Conservation (phyloP, 2,888 invertebrate species). For the Drosophila flavopinicola region DNA sequence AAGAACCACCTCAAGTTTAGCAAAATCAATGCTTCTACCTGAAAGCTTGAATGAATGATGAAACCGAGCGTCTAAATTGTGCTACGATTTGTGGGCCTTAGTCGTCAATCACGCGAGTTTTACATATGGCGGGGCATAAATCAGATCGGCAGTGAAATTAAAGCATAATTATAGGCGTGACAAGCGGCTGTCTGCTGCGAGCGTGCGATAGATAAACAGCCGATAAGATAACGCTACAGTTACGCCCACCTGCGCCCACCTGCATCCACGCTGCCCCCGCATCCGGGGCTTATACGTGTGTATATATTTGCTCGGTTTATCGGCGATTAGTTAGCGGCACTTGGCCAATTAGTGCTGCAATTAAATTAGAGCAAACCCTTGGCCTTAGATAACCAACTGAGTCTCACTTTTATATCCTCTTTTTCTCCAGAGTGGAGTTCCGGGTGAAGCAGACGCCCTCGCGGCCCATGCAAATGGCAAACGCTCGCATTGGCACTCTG, state of each 20-base stretch:
- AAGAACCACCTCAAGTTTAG: background rate
- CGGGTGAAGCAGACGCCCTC: slow-evolving; percentile 80
- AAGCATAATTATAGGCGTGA: slow-evolving; percentile 79
- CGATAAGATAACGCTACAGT: slow-evolving; percentile 62
- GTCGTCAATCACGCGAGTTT: slow-evolving; percentile 15
- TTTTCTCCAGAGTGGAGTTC: slow-evolving; percentile 76
- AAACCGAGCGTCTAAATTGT: slow-evolving; percentile 13
- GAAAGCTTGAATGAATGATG: slow-evolving; percentile 17
- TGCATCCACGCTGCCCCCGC: slow-evolving; percentile 5
- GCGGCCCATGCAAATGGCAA: slow-evolving; percentile 60
- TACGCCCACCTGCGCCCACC: slow-evolving; percentile 14
- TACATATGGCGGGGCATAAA: slow-evolving; percentile 60
- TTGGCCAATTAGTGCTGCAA: slow-evolving; percentile 44
- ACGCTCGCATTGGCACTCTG: slow-evolving; percentile 50
- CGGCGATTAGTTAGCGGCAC: slow-evolving; percentile 34
- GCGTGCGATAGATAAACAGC: slow-evolving; percentile 24
- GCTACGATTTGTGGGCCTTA: slow-evolving; percentile 6
- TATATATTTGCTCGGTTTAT: slow-evolving; percentile 37
- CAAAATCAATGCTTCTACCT: background rate
- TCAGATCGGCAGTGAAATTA: slow-evolving; percentile 66
- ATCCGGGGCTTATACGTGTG: background rate
- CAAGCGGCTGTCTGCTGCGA: slow-evolving; percentile 57
- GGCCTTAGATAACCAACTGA: slow-evolving; percentile 16
- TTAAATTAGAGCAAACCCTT: slow-evolving; percentile 35
- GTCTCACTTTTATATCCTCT: background rate